Percentiles rank a stretch among this genome's conserved stretches.
These are phyloP conservation scores for Rambutsinella grinnellia DNA, from an alignment of 2,888 invertebrate species.

Conservation along the genomic window DNA sequence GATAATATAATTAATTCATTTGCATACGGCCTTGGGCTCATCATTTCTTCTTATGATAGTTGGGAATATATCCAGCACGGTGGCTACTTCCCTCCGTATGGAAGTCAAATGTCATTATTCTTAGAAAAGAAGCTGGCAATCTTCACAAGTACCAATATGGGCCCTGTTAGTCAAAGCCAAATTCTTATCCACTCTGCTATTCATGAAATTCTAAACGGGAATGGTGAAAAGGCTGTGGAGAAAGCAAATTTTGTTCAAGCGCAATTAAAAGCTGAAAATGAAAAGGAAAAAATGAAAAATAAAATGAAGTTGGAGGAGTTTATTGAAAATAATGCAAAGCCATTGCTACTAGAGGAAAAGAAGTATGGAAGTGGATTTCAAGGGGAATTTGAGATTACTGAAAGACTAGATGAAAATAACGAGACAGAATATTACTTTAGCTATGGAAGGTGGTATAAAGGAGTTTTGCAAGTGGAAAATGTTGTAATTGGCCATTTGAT, in stretches of 20 bases:
- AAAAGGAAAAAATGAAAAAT: background rate
- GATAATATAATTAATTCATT: background rate
- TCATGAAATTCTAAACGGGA: constrained; percentile 17
- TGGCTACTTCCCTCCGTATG: constrained; percentile 46
- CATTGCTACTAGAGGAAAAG: background rate
- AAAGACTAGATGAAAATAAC: constrained; percentile 10
- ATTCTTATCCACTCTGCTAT: constrained; percentile 16
- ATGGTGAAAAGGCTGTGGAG: no score
- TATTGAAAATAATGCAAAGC: background rate
- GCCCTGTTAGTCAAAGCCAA: constrained; percentile 3
- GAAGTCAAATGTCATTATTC: constrained; percentile 29
- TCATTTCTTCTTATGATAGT: constrained; percentile 8
- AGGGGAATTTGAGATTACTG: constrained; percentile 11
- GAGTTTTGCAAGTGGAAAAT: constrained; percentile 12
- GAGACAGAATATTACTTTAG: constrained; percentile 8
- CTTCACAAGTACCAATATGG: constrained; percentile 36
- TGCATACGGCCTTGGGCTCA: constrained; percentile 25
- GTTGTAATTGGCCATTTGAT: background rate
- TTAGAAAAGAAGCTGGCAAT: constrained; percentile 31
- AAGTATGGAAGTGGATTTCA: no score
- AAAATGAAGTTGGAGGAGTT: background rate
- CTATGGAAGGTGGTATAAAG: constrained; percentile 27
- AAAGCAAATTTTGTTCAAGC: no score
- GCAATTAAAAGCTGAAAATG: no score
- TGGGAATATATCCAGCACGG: constrained; percentile 34